Evolutionary conservation across 2,113 vertebrate genomes (phyloP), one percentile per base, ranked within the genome.

Genomic region (Lutjanus erythropterus): DNA sequence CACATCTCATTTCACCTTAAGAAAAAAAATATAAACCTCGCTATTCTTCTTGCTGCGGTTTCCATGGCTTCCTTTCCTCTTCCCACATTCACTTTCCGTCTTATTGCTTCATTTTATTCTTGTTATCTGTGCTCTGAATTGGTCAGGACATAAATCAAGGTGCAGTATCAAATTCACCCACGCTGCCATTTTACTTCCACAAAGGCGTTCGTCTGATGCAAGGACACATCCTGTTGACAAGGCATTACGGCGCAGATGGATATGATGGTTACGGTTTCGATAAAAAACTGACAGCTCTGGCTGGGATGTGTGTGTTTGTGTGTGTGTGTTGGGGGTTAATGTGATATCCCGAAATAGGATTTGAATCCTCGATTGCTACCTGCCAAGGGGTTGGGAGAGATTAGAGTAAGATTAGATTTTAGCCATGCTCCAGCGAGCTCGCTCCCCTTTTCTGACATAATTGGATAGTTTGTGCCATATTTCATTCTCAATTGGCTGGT

Each of bases 381-480:
- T 86, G 80, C 75, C 84, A 68, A 44, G 67, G 44, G 41, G 76
- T 37, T 29, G 46, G 56, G 21, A 68, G 50, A 82, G 70, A 88
- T 90, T 83, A 69, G 62, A 64, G 78, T 23, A 15, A 79, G 71
- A 84, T 88, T 83, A 85, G 76, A 85, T 87, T 85, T 81, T 73
- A 78, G 79, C 60, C 33, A 25, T 21, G 81, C 76, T 35, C 79
- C 68, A 50, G 71, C 37, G 37, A 61, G 77, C 72, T 75, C 5
- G 14, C 56, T 49, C 46, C 23, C 23, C 16, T 49, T 73, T 56
- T 62, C 72, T 68, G 46, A 81, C 66, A 80, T 91, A 84, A 90
- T 89, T 89, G 78, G 83, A 86, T 62, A 31, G 52, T 82, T 87
- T 78, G 59, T 58, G 56, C 46, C 33, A 69, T 78, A 66, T 87